phyloP scores from a whole-genome alignment of 92 coral and sea anemone species.

The Phymanthus crucifer region DNA sequence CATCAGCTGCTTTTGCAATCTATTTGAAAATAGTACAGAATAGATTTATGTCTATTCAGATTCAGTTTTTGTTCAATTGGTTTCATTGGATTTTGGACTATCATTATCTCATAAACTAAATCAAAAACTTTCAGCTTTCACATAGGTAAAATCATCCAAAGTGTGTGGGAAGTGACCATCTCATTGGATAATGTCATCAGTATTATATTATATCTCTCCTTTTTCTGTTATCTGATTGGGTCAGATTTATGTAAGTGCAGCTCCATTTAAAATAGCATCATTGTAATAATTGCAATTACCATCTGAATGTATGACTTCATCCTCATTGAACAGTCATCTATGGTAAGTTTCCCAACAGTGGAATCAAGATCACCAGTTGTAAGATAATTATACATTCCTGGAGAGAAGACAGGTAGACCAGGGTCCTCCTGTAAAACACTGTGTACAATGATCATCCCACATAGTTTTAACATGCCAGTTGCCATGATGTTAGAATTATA shows the following conservation, averaged over 20 bases:
- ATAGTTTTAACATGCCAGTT: slow-evolving; percentile 22
- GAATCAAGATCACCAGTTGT: slow-evolving; percentile 33
- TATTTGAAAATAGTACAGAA: slow-evolving; percentile 10
- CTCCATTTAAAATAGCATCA: neutral
- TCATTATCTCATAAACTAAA: too few relatives aligned
- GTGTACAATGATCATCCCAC: slow-evolving; percentile 37
- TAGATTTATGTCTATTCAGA: too few relatives aligned
- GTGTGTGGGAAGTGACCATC: too few relatives aligned
- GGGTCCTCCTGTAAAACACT: slow-evolving; percentile 41
- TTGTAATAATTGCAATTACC: slow-evolving; percentile 24
- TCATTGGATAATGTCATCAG: too few relatives aligned
- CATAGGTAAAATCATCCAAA: too few relatives aligned
- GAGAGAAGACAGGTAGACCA: slow-evolving; percentile 40
- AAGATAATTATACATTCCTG: slow-evolving; percentile 33
- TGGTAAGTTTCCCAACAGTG: slow-evolving; percentile 19
- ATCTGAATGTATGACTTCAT: slow-evolving; percentile 24
- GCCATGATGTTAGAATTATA: slow-evolving; percentile 39
- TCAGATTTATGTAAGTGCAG: too few relatives aligned
- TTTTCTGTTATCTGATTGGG: too few relatives aligned
- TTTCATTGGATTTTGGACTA: too few relatives aligned
- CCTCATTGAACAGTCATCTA: slow-evolving; percentile 29
- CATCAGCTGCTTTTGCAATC: slow-evolving; percentile 49
- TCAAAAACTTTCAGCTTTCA: too few relatives aligned
- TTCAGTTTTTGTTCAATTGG: too few relatives aligned
- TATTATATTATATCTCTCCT: too few relatives aligned